A percentile compares a stretch with the other conserved stretches of the same genome.
Conservation (phyloP, 2,113 vertebrate species). For the Nerophis ophidion region DNA sequence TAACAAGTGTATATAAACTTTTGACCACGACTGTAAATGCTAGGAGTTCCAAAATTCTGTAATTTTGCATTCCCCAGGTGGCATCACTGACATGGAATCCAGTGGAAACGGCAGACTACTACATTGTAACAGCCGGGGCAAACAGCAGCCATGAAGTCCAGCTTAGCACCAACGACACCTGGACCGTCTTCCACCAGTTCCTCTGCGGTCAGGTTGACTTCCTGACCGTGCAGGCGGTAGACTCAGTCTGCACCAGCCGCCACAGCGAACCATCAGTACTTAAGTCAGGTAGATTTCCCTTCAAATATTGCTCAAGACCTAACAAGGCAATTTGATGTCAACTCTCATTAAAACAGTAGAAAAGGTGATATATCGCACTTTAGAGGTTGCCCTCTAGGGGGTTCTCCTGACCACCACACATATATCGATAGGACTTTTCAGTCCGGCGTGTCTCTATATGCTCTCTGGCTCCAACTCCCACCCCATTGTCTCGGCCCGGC, state of each 20-base stretch:
- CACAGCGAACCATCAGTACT: conserved; percentile 45
- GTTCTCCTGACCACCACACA: too few relatives aligned
- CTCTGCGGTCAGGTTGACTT: conserved; percentile 67
- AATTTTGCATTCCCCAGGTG: conserved; percentile 27
- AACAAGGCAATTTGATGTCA: too few relatives aligned
- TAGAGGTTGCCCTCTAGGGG: too few relatives aligned
- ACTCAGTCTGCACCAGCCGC: conserved; percentile 55
- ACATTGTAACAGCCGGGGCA: conserved; percentile 60
- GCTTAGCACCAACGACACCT: conserved; percentile 57
- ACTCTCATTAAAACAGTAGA: too few relatives aligned
- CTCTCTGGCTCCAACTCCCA: too few relatives aligned
- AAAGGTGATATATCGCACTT: too few relatives aligned
- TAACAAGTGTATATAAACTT: too few relatives aligned
- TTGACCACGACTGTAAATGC: too few relatives aligned
- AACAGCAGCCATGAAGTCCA: conserved; percentile 42
- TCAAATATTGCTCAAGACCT: not conserved
- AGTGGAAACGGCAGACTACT: conserved; percentile 51
- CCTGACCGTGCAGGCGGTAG: conserved; percentile 59
- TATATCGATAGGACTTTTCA: too few relatives aligned
- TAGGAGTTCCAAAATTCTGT: not conserved
- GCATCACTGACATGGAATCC: conserved; percentile 61
- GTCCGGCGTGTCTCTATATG: too few relatives aligned
- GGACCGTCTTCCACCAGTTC: conserved; percentile 62
- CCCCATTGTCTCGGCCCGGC: too few relatives aligned
- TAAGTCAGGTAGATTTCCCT: conserved; percentile 58